These are phyloP conservation scores for Leptocoma aspasia DNA, from an alignment of 2,113 vertebrate genomes.

Conservation along the genomic window DNA sequence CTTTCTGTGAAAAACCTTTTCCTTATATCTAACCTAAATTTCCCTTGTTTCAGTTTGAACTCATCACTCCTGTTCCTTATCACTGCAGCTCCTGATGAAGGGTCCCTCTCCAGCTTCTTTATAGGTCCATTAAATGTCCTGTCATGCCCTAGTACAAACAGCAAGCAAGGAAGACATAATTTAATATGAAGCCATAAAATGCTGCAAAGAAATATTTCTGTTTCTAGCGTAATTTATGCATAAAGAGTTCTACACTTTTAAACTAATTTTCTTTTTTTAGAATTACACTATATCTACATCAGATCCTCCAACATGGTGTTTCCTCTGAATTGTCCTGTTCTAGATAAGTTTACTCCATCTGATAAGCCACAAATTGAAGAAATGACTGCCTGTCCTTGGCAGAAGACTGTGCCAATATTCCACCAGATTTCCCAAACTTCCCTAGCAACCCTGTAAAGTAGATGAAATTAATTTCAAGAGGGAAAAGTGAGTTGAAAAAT, in stretches of 20 bases:
- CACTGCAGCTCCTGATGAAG: not conserved
- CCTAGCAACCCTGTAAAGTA: not conserved
- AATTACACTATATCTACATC: not conserved
- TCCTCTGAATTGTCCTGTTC: not conserved
- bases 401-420: not conserved
- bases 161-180: not conserved
- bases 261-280: not conserved
- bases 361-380: not conserved
- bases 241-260: not conserved
- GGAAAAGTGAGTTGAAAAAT: not conserved
- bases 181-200: not conserved
- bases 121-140: not conserved
- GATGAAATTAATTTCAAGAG: not conserved
- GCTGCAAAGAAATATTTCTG: not conserved
- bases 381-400: not conserved
- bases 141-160: not conserved
- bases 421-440: not conserved
- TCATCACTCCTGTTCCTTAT: not conserved
- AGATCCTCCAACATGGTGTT: not conserved
- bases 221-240: not conserved
- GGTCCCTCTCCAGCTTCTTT: accelerated
- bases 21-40: not conserved
- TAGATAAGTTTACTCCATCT: not conserved
- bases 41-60: not conserved
- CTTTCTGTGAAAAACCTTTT: no score